These are phyloP conservation scores for Gymnoscopelus braueri DNA, from an alignment of 2,797 vertebrate species.

Conservation along the genomic window DNA sequence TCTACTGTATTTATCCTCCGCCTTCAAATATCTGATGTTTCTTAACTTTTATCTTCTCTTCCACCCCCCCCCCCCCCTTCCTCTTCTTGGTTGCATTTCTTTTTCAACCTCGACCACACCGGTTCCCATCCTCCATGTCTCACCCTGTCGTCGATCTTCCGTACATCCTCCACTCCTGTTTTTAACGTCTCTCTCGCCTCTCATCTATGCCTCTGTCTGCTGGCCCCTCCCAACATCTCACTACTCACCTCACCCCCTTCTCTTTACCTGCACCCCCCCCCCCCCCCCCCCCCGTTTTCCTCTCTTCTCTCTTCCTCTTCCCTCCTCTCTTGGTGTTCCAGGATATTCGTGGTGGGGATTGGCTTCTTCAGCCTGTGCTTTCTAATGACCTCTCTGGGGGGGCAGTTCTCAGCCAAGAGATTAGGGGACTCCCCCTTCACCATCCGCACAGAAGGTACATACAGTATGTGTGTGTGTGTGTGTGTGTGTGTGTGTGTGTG, in stretches of 20 bases:
- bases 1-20: constrained; percentile 40
- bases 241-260: constrained; percentile 3
- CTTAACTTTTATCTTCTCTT: constrained; percentile 21
- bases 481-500: constrained; percentile 14
- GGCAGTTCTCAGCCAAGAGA: constrained; percentile 93
- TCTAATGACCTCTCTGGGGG: constrained; percentile 95
- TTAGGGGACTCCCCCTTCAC: constrained; percentile 93
- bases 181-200: constrained; percentile 11
- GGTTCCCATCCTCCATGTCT: constrained; percentile 11
- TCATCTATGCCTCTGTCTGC: constrained; percentile 4
- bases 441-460: constrained; percentile 92
- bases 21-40: constrained; percentile 39
- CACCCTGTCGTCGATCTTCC: constrained; percentile 1
- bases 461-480: neutral
- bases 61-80: constrained; percentile 10
- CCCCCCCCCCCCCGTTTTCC: constrained; percentile 31
- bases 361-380: constrained; percentile 97
- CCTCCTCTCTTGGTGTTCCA: constrained; percentile 59
- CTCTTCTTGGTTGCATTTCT: constrained; percentile 17
- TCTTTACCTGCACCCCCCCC: constrained; percentile 41
- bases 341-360: constrained; percentile 92
- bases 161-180: constrained; percentile 3
- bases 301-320: constrained; percentile 15
- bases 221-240: constrained; percentile 2
- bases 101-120: neutral